Conservation (phyloP, 2,113 vertebrate species). For the Thymallus thymallus region DNA sequence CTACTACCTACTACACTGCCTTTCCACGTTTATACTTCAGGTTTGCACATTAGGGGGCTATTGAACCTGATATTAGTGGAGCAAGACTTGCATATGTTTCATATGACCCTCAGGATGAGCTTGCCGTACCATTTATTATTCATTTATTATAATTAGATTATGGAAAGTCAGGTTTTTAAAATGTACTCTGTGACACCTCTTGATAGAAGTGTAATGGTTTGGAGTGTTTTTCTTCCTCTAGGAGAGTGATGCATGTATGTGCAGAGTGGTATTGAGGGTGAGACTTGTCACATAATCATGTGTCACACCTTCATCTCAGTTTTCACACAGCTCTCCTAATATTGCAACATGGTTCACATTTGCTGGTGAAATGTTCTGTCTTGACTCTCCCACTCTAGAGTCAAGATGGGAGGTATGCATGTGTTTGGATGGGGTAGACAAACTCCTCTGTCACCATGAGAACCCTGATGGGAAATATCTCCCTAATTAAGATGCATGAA, state of each 20-base stretch:
- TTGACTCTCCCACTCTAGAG: background rate
- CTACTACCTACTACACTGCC: constrained; percentile 31
- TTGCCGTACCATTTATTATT: constrained; percentile 49
- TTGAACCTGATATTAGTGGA: constrained; percentile 53
- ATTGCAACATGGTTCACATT: background rate
- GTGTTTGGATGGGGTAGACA: constrained; percentile 26
- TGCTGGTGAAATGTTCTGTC: background rate
- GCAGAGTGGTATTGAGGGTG: background rate
- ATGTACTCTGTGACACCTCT: background rate
- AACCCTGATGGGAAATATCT: constrained; percentile 71
- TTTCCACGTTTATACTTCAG: constrained; percentile 20
- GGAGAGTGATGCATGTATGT: background rate
- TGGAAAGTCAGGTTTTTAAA: constrained; percentile 22
- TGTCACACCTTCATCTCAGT: background rate
- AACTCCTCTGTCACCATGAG: constrained; percentile 63
- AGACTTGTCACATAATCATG: background rate
- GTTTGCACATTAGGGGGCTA: constrained; percentile 57
- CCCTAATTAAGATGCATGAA: constrained; percentile 80
- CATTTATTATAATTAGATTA: constrained; percentile 15
- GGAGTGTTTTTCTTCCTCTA: background rate
- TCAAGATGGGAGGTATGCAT: background rate
- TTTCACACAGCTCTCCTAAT: background rate
- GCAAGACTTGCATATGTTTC: constrained; percentile 25
- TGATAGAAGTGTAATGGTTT: background rate
- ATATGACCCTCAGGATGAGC: constrained; percentile 29